These are phyloP conservation scores for Maconellicoccus hirsutus DNA, from an alignment of 1,140 invertebrate genomes.

Conservation along the genomic window DNA sequence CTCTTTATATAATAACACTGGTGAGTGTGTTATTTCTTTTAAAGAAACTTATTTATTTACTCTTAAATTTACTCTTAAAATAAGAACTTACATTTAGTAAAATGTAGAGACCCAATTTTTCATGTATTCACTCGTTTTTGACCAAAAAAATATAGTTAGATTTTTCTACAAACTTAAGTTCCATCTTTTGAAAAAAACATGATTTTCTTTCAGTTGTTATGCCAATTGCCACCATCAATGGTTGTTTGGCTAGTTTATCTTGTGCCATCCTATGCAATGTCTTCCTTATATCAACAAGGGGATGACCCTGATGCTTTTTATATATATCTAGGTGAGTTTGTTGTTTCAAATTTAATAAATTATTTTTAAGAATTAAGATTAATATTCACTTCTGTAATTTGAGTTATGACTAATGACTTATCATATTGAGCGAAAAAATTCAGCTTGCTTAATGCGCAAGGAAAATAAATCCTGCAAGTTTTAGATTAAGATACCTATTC, in stretches of 20 bases:
- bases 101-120: neutral
- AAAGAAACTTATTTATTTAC: neutral
- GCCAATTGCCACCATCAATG: conserved; percentile 46
- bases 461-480: too few species aligned
- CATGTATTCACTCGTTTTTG: too few species aligned
- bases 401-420: too few species aligned
- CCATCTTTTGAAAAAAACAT: neutral
- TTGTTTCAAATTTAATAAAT: neutral
- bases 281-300: conserved; percentile 55
- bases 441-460: too few species aligned
- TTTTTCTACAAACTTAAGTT: too few species aligned
- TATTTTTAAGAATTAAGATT: too few species aligned
- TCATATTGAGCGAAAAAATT: too few species aligned
- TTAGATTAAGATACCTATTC: too few species aligned
- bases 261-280: conserved; percentile 80
- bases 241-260: conserved; percentile 67
- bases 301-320: conserved; percentile 55
- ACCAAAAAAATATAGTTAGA: too few species aligned
- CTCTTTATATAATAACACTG: conserved; percentile 63
- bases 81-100: neutral
- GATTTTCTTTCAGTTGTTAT: conserved; percentile 27
- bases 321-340: conserved; percentile 52
- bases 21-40: too few species aligned
- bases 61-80: neutral
- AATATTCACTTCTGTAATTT: too few species aligned